Evolutionary conservation across 2,888 invertebrate genomes (phyloP).

Genomic region (Drosophila subquinaria): DNA sequence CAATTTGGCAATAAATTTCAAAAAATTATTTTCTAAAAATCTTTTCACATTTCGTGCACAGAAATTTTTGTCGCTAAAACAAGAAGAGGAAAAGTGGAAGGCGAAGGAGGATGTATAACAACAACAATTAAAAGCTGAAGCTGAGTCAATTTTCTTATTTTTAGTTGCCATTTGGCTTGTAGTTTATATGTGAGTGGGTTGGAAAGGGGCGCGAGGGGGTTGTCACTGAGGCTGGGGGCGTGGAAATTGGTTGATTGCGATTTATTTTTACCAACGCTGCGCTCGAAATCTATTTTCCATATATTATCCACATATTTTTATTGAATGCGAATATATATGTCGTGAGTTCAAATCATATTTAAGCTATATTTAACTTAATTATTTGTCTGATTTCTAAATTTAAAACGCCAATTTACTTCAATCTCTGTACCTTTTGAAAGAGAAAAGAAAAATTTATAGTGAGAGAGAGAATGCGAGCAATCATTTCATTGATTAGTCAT

Average conservation of each 20-base stretch:
- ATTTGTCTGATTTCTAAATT: conserved; percentile 57
- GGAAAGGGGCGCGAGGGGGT: background rate
- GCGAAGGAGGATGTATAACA: conserved; percentile 20
- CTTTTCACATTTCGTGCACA: conserved; percentile 23
- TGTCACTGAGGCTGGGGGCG: conserved; percentile 15
- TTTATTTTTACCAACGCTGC: conserved; percentile 55
- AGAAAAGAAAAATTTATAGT: background rate
- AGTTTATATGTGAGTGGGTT: background rate
- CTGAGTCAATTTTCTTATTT: conserved; percentile 81
- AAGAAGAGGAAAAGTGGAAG: background rate
- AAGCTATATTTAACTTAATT: conserved; percentile 68
- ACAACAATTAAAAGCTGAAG: conserved; percentile 45
- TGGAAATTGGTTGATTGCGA: conserved; percentile 51
- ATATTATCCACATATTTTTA: conserved; percentile 42
- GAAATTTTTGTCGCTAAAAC: conserved; percentile 63
- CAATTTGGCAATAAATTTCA: conserved; percentile 79
- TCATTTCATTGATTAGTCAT: conserved; percentile 51
- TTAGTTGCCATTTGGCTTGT: conserved; percentile 59
- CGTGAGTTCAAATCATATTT: conserved; percentile 39
- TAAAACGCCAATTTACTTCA: conserved; percentile 52
- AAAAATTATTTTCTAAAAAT: conserved; percentile 60
- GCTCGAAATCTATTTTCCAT: conserved; percentile 48
- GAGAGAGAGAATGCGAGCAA: background rate
- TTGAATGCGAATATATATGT: conserved; percentile 28
- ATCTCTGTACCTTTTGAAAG: background rate